Conservation (phyloP, 1,140 invertebrate species). For the Antheraea mylitta region DNA sequence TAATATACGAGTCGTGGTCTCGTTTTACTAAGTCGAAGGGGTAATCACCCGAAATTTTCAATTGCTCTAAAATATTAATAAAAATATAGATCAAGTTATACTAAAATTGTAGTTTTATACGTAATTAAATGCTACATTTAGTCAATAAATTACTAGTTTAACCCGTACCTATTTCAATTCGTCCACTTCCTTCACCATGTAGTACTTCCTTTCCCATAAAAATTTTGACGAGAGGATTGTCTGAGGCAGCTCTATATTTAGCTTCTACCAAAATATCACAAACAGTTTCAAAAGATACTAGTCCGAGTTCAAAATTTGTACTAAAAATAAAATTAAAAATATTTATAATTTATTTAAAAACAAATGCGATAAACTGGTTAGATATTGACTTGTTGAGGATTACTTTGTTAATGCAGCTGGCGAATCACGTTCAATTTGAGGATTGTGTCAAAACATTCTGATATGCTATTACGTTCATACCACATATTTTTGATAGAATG, state of each 20-base stretch:
- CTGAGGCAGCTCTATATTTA: constrained; percentile 21
- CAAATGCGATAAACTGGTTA: too few species aligned
- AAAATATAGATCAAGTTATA: too few species aligned
- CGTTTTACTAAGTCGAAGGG: constrained; percentile 27
- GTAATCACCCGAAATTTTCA: constrained; percentile 26
- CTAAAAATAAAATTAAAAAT: neutral
- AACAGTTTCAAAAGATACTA: constrained; percentile 24
- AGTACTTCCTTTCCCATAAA: constrained; percentile 22
- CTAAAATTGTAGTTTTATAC: too few species aligned
- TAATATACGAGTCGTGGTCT: constrained; percentile 40
- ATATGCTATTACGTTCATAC: too few species aligned
- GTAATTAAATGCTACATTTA: too few species aligned
- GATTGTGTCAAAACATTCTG: too few species aligned
- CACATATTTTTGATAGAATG: too few species aligned
- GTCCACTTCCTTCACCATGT: constrained; percentile 26
- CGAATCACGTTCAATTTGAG: too few species aligned
- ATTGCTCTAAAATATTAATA: constrained; percentile 33
- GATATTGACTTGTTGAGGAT: too few species aligned
- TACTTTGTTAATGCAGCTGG: too few species aligned
- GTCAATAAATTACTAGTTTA: too few species aligned
- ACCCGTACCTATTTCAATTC: constrained; percentile 27
- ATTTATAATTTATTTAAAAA: too few species aligned
- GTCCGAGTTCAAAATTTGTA: neutral
- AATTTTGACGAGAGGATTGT: constrained; percentile 16
- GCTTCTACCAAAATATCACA: constrained; percentile 38